A percentile compares a stretch with the other conserved stretches of the same genome.
phyloP scores from a whole-genome alignment of 92 coral and sea anemone genomes.

The Palythoa caribaeorum region DNA sequence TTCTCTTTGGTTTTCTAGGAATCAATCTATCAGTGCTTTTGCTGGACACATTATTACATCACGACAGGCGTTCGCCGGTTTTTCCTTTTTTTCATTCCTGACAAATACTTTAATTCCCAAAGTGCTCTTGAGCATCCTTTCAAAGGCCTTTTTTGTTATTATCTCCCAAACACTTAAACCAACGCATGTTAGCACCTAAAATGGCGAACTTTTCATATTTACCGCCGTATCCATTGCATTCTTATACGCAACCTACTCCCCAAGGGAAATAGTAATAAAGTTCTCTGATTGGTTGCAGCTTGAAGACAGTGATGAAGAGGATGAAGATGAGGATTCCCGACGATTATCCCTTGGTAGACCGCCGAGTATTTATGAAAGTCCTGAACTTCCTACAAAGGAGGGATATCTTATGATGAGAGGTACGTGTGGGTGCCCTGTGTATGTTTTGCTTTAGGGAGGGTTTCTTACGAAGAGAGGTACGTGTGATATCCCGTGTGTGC shows the following conservation, averaged over 20 bases:
- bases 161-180: no score
- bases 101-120: no score
- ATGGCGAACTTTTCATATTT: no score
- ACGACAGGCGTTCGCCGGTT: no score
- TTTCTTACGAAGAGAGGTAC: no score
- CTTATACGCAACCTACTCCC: not conserved
- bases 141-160: no score
- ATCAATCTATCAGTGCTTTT: not conserved
- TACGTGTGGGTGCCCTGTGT: conserved; percentile 21
- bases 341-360: conserved; percentile 82
- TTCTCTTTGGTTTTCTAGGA: not conserved
- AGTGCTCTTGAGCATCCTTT: no score
- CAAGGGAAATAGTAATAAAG: not conserved
- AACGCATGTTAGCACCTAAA: no score
- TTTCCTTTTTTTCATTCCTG: no score
- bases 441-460: not conserved
- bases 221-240: no score
- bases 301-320: conserved; percentile 98
- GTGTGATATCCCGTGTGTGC: no score
- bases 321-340: conserved; percentile 81
- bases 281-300: conserved; percentile 47
- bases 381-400: conserved; percentile 82
- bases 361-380: conserved; percentile 86
- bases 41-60: not conserved
- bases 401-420: conserved; percentile 96